Evolutionary conservation across 2,888 invertebrate genomes (phyloP), one percentile per base, ranked within the genome.

Genomic region (Pollenia griseotomentosa): DNA sequence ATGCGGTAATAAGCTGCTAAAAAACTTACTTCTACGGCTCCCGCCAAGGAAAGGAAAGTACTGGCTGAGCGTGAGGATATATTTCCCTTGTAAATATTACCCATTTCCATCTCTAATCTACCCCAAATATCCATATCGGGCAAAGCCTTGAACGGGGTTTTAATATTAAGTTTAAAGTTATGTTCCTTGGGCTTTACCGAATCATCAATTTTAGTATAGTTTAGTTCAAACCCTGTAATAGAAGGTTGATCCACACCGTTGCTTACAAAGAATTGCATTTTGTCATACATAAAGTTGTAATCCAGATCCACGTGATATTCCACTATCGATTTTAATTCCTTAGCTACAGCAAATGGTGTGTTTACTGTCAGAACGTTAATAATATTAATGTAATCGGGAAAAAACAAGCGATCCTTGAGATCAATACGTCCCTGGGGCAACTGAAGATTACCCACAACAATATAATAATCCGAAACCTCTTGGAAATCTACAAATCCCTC

Each of bases 341-440:
- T 91, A 8, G 89, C 90, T 0, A 88, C 90, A 6, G 89, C 80
- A 85, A 95, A 96, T 0, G 96, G 95, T 0, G 95, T 95, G 10
- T 92, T 93, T 0, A 96, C 89, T 79, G 94, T 94, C 14, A 96
- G 90, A 12, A 94, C 94, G 91, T 96, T 96, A 80, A 94, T 88
- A 0, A 92, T 89, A 83, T 92, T 93, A 7, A 93, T 88, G 77
- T 92, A 91, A 92, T 95, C 95, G 33, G 94, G 94, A 87, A 94
- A 94, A 85, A 94, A 94, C 11, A 96, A 94, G 85, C 94, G 94
- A 91, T 96, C 95, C 84, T 94, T 94, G 66, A 96, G 90, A 23
- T 94, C 93, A 0, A 95, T 94, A 19, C 93, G 93, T 61, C 95
- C 95, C 74, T 94, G 93, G 0, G 95, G 95, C 77, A 95, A 90